Base-by-base conservation (phyloP, 2,888 invertebrate species). In the Rambutsinella grinnellia region DNA sequence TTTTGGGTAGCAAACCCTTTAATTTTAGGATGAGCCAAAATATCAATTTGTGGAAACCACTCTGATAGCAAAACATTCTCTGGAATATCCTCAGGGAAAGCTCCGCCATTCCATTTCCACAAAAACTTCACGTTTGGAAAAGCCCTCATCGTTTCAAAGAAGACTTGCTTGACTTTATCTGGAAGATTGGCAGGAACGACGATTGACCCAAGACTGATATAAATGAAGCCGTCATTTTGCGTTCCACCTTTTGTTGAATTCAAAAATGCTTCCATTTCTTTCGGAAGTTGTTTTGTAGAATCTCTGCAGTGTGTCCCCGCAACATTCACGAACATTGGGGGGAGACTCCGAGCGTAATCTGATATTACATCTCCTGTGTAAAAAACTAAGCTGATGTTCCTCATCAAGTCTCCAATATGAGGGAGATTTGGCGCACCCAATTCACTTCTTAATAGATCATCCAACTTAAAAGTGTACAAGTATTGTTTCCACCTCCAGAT, bases 91-190 rank as follows among this genome's bases (percentile, higher is more conserved):
- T n/a, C n/a, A 8, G 54, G 61, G 44, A 69, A 58, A 1, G 23
- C 57, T 3, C 82, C n/a, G n/a, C n/a, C 83, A 47, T 81, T 80
- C 83, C 84, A 84, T 71, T 83, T 84, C 83, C 84, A 84, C 5
- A 85, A 24, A 57, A 83, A 82, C 24, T 71, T 57, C 1, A 79
- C 47, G 1, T 74, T 58, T 6, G 79, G 78, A 62, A 75, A 78
- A 0, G 57, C n/a, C 19, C 19, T 23, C 10, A 82, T 74, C 2
- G 74, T 60, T 2, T 79, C 61, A 23, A 76, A 79, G 57, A 82
- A 80, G 0, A 78, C 62, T 23, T 69, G 17, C 24, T 63, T 74
- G 19, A 80, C 65, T 5, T 62, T 10, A 0, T 54, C 26, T 0
- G 80, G 70, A 8, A 77, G 19, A 6, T 66, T 56, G 1, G 66